These are phyloP conservation scores for Falco rusticolus DNA, from an alignment of 2,797 vertebrate genomes.

Conservation along the genomic window DNA sequence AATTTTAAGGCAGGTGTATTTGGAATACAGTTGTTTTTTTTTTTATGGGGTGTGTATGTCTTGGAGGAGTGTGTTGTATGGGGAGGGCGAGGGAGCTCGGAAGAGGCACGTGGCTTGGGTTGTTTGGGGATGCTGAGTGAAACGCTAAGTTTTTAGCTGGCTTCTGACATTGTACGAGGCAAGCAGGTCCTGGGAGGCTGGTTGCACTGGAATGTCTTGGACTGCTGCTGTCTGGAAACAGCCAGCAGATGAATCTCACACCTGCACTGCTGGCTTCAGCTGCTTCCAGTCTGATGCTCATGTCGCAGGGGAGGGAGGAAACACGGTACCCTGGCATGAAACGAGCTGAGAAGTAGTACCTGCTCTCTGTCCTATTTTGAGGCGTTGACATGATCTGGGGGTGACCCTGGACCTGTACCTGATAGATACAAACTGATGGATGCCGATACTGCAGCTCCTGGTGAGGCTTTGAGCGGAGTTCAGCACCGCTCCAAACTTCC, in stretches of 20 bases:
- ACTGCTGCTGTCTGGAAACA: not conserved
- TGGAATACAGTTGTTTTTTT: not conserved
- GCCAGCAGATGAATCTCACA: rapidly evolving
- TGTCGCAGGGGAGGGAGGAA: rapidly evolving
- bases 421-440: not conserved
- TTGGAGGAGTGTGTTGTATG: not conserved
- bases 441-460: not conserved
- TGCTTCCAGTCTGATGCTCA: rapidly evolving
- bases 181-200: not conserved
- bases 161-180: not conserved
- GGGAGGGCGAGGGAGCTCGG: not conserved
- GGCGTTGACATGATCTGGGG: not conserved
- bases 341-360: not conserved
- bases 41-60: not conserved
- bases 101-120: not conserved
- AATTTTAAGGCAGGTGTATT: not conserved
- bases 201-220: not conserved
- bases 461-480: not conserved
- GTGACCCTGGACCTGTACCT: not conserved
- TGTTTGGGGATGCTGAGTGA: not conserved
- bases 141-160: not conserved
- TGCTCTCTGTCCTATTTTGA: rapidly evolving
- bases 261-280: not conserved
- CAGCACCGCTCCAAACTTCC: not conserved
- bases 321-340: rapidly evolving